Evolutionary conservation across 1,140 invertebrate species (phyloP).

Genomic region (Philopotamus ludificatus): DNA sequence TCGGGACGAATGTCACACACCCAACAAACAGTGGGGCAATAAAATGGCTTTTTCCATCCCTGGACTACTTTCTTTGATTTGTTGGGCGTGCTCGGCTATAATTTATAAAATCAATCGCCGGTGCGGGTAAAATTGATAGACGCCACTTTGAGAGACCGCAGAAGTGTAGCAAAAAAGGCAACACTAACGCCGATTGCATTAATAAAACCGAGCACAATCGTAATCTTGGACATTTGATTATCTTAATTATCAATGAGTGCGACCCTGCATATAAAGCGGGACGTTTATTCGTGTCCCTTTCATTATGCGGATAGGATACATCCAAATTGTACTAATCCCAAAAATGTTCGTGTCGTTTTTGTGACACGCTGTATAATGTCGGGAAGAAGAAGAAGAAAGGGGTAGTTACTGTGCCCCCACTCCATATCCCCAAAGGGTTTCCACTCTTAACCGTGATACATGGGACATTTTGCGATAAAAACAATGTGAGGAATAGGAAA

Average conservation of each 20-base stretch:
- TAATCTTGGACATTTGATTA: too few species aligned
- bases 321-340: slow-evolving; percentile 17
- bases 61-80: neutral
- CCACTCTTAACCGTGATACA: slow-evolving; percentile 18
- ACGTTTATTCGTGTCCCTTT: too few species aligned
- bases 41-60: neutral
- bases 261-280: too few species aligned
- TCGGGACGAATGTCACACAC: neutral
- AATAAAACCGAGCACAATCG: too few species aligned
- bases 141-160: too few species aligned
- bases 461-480: slow-evolving; percentile 22
- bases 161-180: too few species aligned
- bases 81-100: neutral
- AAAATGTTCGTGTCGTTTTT: slow-evolving; percentile 19
- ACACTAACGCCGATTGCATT: too few species aligned
- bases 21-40: neutral
- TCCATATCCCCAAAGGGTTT: slow-evolving; percentile 1
- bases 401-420: neutral
- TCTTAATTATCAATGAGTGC: too few species aligned
- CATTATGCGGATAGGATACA: too few species aligned
- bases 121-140: too few species aligned
- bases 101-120: too few species aligned
- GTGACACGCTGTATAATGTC: slow-evolving; percentile 12
- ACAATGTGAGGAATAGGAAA: slow-evolving; percentile 7
- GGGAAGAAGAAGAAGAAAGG: neutral